Conservation (phyloP, 2,888 invertebrate species). For the Polydrusus pterygomalis region DNA sequence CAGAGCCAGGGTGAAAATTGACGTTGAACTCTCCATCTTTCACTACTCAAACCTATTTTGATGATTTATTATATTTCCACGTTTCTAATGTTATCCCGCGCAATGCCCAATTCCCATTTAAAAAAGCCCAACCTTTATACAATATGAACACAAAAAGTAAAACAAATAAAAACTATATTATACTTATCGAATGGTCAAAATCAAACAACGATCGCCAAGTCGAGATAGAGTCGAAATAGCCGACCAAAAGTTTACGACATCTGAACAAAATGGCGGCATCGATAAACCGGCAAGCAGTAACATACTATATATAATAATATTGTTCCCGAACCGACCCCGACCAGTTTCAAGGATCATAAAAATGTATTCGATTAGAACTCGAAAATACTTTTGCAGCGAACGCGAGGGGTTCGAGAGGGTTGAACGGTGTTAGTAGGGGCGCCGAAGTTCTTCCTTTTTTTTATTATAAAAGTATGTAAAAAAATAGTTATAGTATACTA, state of each 20-base stretch:
- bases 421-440: background rate
- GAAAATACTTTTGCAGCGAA: conserved; percentile 33
- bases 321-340: conserved; percentile 35
- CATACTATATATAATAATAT: conserved; percentile 51
- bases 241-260: conserved; percentile 31
- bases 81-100: too few species aligned
- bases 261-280: conserved; percentile 40
- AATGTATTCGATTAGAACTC: conserved; percentile 50
- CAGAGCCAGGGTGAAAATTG: too few species aligned
- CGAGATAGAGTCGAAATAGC: background rate
- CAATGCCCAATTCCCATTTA: too few species aligned
- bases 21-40: too few species aligned
- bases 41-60: too few species aligned
- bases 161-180: too few species aligned
- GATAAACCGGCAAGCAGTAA: conserved; percentile 42
- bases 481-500: too few species aligned
- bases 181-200: background rate
- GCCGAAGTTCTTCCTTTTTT: too few species aligned
- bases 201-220: conserved; percentile 6
- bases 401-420: conserved; percentile 12
- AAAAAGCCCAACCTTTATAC: too few species aligned
- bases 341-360: conserved; percentile 46
- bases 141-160: too few species aligned
- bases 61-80: too few species aligned
- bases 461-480: too few species aligned